A percentile compares a stretch with the other conserved stretches of the same genome.
Evolutionary conservation across 1,140 invertebrate genomes (phyloP).

Genomic region (Babylonia areolata): DNA sequence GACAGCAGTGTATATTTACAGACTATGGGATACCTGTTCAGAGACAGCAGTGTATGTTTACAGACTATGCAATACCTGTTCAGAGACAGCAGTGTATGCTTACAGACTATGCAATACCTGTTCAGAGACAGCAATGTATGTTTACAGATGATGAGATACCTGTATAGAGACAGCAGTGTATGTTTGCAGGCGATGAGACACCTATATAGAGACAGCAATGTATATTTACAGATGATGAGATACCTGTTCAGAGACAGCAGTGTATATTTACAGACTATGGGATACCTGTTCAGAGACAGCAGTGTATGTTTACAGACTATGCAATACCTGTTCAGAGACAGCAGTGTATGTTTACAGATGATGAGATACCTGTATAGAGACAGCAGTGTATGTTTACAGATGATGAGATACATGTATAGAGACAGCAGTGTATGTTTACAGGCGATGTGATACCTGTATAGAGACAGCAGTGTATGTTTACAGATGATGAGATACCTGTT

Average conservation of each 20-base stretch:
- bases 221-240: not conserved
- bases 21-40: constrained; percentile 88
- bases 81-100: not conserved
- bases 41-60: not conserved
- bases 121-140: not conserved
- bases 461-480: no score
- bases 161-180: not conserved
- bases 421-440: constrained; percentile 69
- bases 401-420: not conserved
- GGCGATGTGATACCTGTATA: constrained; percentile 90
- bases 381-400: not conserved
- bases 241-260: no score
- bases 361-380: not conserved
- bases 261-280: no score
- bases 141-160: not conserved
- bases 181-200: not conserved
- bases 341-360: not conserved
- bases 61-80: not conserved
- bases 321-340: not conserved
- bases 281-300: no score
- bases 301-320: not conserved
- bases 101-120: not conserved
- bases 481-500: not conserved
- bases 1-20: constrained; percentile 69
- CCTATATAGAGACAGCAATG: no score